Base-by-base conservation (phyloP, 2,888 invertebrate genomes). In the Nymphalis urticae region DNA sequence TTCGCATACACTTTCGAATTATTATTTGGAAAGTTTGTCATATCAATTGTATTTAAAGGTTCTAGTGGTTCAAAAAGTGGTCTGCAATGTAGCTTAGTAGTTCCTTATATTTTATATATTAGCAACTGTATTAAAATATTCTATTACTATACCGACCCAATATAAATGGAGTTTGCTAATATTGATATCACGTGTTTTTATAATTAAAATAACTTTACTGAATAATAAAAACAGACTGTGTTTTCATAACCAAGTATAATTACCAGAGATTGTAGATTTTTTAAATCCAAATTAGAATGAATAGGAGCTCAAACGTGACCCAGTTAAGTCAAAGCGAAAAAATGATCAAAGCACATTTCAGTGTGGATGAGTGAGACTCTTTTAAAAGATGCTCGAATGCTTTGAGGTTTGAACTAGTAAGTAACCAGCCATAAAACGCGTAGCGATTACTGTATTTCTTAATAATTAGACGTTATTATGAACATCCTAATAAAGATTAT, bases 281-380 rank as follows among this genome's bases (percentile, higher is more conserved):
- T 58, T 24, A 62, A 51, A 67, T 51, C 51, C 47, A 63, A 64
- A 68, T 47, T 42, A 13, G 42, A 56, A 32, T 56, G 32, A 42
- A 47, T 63, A 59, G 59, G 59, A 68, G 59, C 27, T 36, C 62
- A 13, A 56, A 56, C 62, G 50, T 53, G 63, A 53, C 63, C 63
- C 51, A 68, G 53, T 68, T 68, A 17, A 60, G 60, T 54, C 64
- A 68, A 68, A 68, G 59, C 63, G 53, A 60, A 64, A 58, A 60
- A 63, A 68, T 64, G 48, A 60, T 68, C 53, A 64, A 64, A 64
- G 68, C 63, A 27, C 32, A 60, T 51, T 68, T 64, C 51, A 32
- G 19, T 47, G 7, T 9, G 16, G 59, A 42, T 42, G 51, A 60
- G 62, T 48, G 54, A 47, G 19, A 48, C 36, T 42, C 47, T 53